Conservation (phyloP, 2,113 vertebrate species). For the Anseranas semipalmata region DNA sequence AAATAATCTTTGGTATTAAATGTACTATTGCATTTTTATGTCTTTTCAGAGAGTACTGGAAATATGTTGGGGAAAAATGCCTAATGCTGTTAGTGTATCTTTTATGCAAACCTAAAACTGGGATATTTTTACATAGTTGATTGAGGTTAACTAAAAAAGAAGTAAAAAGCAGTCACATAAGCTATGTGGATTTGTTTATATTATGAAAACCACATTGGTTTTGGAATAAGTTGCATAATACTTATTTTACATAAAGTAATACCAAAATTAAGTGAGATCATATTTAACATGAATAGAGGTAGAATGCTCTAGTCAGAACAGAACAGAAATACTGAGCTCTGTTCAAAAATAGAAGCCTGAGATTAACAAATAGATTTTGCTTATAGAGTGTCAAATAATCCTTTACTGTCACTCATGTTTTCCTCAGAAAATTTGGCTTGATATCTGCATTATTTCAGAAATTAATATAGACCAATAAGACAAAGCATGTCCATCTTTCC, state of each 20-base stretch:
- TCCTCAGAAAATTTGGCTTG: background rate
- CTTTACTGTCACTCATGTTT: background rate
- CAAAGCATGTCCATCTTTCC: background rate
- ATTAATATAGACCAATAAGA: background rate
- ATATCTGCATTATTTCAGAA: background rate
- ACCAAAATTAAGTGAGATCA: background rate
- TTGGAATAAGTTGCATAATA: background rate
- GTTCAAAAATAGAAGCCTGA: background rate
- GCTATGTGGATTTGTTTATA: background rate
- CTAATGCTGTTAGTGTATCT: background rate
- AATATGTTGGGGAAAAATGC: background rate
- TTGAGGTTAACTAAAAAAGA: background rate
- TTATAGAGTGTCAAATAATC: background rate
- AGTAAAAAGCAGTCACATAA: background rate
- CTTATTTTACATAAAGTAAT: background rate
- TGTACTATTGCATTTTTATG: background rate
- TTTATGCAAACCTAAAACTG: background rate
- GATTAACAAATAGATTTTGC: background rate
- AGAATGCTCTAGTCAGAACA: background rate
- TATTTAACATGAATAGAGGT: background rate
- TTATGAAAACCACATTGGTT: background rate
- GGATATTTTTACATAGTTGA: background rate
- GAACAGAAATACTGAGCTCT: background rate
- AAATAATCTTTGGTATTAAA: background rate
- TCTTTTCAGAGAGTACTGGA: background rate